A percentile compares a stretch with the other conserved stretches of the same genome.
These are phyloP conservation scores for Orestias chungarensis DNA, from an alignment of 2,797 vertebrate genomes.

Conservation along the genomic window DNA sequence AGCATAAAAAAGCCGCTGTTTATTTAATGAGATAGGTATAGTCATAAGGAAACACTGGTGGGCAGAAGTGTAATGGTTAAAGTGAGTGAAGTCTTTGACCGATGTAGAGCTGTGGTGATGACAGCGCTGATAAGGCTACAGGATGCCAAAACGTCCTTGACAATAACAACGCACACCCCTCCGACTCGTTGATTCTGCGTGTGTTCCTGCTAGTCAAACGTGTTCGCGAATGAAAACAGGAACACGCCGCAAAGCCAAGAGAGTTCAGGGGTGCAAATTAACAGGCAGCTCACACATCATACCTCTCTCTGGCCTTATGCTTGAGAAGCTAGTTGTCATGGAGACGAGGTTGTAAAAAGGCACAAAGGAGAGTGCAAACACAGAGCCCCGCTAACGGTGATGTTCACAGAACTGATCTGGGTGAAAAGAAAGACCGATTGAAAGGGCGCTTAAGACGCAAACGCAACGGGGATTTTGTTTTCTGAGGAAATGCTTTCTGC, in stretches of 20 bases:
- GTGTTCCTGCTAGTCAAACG: constrained; percentile 22
- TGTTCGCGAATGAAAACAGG: constrained; percentile 16
- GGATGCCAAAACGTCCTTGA: constrained; percentile 56
- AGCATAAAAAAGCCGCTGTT: background rate
- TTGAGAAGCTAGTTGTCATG: constrained; percentile 82
- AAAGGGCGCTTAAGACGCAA: background rate
- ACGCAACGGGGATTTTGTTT: background rate
- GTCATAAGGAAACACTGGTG: constrained; percentile 6
- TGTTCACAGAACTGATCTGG: constrained; percentile 14
- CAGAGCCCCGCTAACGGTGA: constrained; percentile 41
- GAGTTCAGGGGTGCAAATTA: constrained; percentile 69
- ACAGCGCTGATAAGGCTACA: constrained; percentile 33
- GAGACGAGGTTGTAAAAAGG: constrained; percentile 80
- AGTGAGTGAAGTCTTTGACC: background rate
- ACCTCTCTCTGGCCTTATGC: constrained; percentile 78
- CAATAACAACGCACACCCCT: constrained; percentile 29
- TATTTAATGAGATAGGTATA: background rate
- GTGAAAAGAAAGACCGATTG: background rate
- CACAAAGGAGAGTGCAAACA: constrained; percentile 53
- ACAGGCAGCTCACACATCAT: constrained; percentile 80
- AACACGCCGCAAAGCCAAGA: constrained; percentile 18
- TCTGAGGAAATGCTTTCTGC: background rate
- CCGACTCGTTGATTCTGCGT: constrained; percentile 20
- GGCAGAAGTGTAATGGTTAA: constrained; percentile 16
- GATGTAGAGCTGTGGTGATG: constrained; percentile 14